These are phyloP conservation scores for Semnornis frantzii DNA, from an alignment of 2,113 vertebrate genomes.

Conservation along the genomic window DNA sequence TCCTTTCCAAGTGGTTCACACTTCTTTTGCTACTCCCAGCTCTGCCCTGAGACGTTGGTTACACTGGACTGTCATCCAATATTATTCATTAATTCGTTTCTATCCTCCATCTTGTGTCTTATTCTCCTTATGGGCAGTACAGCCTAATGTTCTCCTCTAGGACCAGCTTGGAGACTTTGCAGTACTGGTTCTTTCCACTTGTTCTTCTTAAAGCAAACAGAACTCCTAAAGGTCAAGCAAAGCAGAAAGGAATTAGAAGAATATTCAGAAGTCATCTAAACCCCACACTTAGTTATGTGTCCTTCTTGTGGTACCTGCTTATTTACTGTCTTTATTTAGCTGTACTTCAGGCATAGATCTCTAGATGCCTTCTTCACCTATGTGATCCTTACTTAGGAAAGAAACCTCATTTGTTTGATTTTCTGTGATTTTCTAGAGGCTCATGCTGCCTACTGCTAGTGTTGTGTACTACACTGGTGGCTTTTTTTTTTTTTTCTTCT, in stretches of 20 bases:
- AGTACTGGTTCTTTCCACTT: neutral
- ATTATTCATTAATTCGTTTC: neutral
- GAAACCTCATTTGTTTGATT: neutral
- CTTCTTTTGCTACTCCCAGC: neutral
- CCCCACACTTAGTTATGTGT: neutral
- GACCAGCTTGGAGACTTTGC: neutral
- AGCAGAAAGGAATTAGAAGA: neutral
- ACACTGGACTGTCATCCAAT: neutral
- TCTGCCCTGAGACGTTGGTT: neutral
- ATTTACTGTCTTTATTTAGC: neutral
- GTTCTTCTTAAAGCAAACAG: neutral
- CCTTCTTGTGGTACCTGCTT: neutral
- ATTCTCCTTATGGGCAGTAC: neutral
- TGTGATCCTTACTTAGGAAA: neutral
- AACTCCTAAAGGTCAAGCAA: neutral
- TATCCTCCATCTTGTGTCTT: neutral
- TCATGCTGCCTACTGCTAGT: fast-evolving
- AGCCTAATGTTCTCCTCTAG: neutral
- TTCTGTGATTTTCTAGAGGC: neutral
- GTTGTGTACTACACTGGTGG: neutral
- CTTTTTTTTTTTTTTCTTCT: neutral
- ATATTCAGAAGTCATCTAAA: neutral
- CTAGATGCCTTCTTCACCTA: neutral
- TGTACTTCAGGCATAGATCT: neutral
- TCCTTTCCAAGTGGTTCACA: neutral